phyloP scores from a whole-genome alignment of 2,113 vertebrate genomes.

The Rhineura floridana region DNA sequence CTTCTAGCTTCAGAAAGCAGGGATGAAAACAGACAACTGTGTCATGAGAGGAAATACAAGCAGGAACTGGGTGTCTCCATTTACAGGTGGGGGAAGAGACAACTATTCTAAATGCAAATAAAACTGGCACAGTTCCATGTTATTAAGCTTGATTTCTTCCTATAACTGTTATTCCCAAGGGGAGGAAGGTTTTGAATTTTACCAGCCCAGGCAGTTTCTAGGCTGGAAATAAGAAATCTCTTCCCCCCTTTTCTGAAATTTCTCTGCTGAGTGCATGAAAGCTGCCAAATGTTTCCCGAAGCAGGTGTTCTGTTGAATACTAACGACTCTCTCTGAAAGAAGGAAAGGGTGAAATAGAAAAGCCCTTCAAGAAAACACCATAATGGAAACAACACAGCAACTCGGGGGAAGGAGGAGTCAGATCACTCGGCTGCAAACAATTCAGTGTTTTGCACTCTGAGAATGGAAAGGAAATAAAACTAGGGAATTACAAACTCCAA shows the following conservation, averaged over 20 bases:
- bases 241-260: conserved; percentile 43
- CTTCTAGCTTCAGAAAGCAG: neutral
- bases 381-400: neutral
- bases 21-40: neutral
- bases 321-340: conserved; percentile 52
- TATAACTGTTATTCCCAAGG: conserved; percentile 25
- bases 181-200: conserved; percentile 44
- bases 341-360: conserved; percentile 43
- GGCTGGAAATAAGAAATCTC: conserved; percentile 50
- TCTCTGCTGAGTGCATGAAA: conserved; percentile 46
- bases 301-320: conserved; percentile 52
- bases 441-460: conserved; percentile 25
- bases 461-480: conserved; percentile 2
- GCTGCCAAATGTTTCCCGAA: conserved; percentile 56
- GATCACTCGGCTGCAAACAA: conserved; percentile 19
- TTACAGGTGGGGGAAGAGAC: conserved; percentile 25
- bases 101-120: conserved; percentile 45
- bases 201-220: conserved; percentile 39
- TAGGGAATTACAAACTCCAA: conserved; percentile 9
- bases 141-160: conserved; percentile 29
- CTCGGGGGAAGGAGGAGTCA: conserved; percentile 2
- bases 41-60: neutral
- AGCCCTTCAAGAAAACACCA: conserved; percentile 21
- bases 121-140: conserved; percentile 34
- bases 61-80: neutral